These are phyloP conservation scores for Heliconius hewitsoni DNA, from an alignment of 1,140 invertebrate species.

Conservation along the genomic window DNA sequence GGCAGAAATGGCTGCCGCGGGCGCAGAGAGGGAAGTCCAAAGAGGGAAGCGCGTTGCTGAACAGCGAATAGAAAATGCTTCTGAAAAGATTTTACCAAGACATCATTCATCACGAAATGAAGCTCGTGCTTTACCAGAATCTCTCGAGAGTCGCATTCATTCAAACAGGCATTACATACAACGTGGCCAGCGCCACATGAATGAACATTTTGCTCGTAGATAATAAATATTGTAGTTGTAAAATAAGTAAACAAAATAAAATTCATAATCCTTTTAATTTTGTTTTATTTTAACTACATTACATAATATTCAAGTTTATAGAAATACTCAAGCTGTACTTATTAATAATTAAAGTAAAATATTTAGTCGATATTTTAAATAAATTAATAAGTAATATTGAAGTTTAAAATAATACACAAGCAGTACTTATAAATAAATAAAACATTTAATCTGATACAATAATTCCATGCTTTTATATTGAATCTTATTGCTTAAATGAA, in stretches of 20 bases:
- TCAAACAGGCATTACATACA: conserved; percentile 75
- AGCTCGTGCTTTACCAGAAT: conserved; percentile 59
- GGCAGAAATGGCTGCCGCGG: conserved; percentile 88
- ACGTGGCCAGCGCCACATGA: conserved; percentile 64
- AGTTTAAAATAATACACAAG: conserved; percentile 44
- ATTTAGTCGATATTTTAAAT: conserved; percentile 6
- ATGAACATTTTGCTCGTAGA: conserved; percentile 67
- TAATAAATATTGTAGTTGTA: conserved; percentile 26
- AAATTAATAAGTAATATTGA: conserved; percentile 17
- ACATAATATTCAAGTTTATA: conserved; percentile 23
- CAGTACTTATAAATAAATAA: conserved; percentile 32
- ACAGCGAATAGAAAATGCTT: conserved; percentile 54
- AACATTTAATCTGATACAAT: conserved; percentile 2
- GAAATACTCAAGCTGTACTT: conserved; percentile 46
- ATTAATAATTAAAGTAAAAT: conserved; percentile 20
- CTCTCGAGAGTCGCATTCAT: conserved; percentile 65
- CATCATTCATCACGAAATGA: conserved; percentile 40
- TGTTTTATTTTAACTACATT: conserved; percentile 25
- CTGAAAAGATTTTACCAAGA: conserved; percentile 39
- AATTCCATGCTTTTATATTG: background rate
- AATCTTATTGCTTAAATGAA: background rate
- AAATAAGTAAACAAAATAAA: conserved; percentile 28
- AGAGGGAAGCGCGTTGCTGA: conserved; percentile 58
- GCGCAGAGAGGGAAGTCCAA: conserved; percentile 58
- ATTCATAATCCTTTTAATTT: conserved; percentile 15